Conservation (phyloP, 2,888 invertebrate genomes). For the Hypena proboscidalis region DNA sequence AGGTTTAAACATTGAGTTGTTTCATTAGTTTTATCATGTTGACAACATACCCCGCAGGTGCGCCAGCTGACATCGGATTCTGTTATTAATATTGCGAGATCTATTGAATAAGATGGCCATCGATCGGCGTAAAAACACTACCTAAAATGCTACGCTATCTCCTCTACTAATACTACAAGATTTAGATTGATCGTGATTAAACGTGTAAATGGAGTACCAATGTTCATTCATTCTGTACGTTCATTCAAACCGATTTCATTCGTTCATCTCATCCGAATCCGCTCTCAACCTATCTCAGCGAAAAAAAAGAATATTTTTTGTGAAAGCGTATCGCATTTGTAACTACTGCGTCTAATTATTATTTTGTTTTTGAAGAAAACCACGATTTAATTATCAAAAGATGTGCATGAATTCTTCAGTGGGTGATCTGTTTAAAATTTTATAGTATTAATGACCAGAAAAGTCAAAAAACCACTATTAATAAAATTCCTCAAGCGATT, state of each 20-base stretch:
- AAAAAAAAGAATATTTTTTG: conserved; percentile 69
- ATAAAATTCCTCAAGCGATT: conserved; percentile 71
- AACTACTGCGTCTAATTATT: conserved; percentile 73
- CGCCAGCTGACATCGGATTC: no score
- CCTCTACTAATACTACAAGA: no score
- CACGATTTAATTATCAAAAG: conserved; percentile 59
- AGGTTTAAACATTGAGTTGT: no score
- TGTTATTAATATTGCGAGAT: no score
- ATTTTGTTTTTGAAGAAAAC: conserved; percentile 57
- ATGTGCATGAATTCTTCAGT: conserved; percentile 83
- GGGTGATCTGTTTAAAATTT: conserved; percentile 64
- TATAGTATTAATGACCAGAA: conserved; percentile 41
- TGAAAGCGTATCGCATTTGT: conserved; percentile 76
- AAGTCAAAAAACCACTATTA: conserved; percentile 53
- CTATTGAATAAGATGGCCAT: no score
- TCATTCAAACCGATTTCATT: conserved; percentile 18
- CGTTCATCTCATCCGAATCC: conserved; percentile 30
- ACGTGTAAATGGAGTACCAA: no score
- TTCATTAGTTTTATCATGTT: no score
- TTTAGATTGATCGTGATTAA: no score
- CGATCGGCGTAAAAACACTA: no score
- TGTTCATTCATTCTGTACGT: neutral
- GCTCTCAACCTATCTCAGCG: conserved; percentile 20
- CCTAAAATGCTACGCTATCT: no score
- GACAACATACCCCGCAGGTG: no score